Conservation (phyloP, 1,140 invertebrate species). For the Cryptotermes secundus region DNA sequence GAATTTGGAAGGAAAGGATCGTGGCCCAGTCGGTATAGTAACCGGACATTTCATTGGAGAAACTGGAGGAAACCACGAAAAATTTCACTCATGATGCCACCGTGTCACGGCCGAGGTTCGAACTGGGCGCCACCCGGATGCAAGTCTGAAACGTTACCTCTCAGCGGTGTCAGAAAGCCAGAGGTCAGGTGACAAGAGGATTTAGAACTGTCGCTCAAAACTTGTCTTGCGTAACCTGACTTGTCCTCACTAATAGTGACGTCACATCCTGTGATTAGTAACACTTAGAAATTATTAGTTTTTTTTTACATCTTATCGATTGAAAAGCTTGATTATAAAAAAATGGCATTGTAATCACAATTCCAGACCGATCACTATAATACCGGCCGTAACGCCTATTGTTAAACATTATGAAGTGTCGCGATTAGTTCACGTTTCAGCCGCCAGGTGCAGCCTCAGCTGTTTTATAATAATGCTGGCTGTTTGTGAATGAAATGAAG, state of each 20-base stretch:
- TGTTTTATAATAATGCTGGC: neutral
- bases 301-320: neutral
- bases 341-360: neutral
- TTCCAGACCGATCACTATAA: neutral
- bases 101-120: too few relatives aligned
- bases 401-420: neutral
- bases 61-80: too few relatives aligned
- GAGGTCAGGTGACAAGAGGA: too few relatives aligned
- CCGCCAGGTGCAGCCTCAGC: neutral
- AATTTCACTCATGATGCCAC: too few relatives aligned
- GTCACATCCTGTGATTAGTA: neutral
- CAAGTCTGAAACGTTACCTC: too few relatives aligned
- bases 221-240: neutral
- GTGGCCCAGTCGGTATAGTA: too few relatives aligned
- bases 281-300: neutral
- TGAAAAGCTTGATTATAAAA: neutral
- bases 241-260: neutral
- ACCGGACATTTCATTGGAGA: too few relatives aligned
- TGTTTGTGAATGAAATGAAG: neutral
- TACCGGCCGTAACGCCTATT: neutral
- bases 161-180: too few relatives aligned
- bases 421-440: neutral
- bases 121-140: too few relatives aligned
- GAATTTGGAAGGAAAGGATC: too few relatives aligned
- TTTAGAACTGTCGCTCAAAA: neutral